Evolutionary conservation across 1,140 invertebrate genomes (phyloP).

Genomic region (Diorhabda carinulata): DNA sequence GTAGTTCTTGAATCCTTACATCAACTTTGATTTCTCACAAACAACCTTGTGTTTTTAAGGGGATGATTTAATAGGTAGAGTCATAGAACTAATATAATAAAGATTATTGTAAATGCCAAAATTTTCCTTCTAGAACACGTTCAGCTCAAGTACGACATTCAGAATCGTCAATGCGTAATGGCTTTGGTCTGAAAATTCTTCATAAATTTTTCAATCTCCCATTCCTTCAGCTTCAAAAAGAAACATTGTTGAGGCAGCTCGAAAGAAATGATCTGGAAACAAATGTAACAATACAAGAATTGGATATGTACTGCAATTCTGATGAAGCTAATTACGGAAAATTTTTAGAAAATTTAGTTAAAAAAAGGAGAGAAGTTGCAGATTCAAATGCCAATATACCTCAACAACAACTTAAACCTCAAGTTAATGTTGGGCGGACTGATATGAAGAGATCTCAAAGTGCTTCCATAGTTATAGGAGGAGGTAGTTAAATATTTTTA

Average conservation of each 20-base stretch:
- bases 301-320: conserved; percentile 78
- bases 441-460: conserved; percentile 48
- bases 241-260: conserved; percentile 81
- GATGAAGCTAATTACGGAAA: conserved; percentile 88
- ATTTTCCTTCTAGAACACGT: conserved; percentile 46
- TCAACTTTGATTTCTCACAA: too few species aligned
- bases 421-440: conserved; percentile 23
- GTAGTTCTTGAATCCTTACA: too few species aligned
- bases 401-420: conserved; percentile 22
- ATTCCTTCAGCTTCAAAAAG: conserved; percentile 86
- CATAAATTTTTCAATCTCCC: conserved; percentile 97
- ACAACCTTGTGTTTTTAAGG: too few species aligned
- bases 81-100: too few species aligned
- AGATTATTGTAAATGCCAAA: too few species aligned
- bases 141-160: conserved; percentile 77
- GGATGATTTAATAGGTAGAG: too few species aligned
- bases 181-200: conserved; percentile 88
- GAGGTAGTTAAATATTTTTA: conserved; percentile 13
- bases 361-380: conserved; percentile 66
- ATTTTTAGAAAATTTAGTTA: conserved; percentile 71
- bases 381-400: conserved; percentile 53
- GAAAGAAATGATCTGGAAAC: conserved; percentile 85
- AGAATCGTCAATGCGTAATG: conserved; percentile 94
- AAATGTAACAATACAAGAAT: conserved; percentile 74
- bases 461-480: conserved; percentile 47